Base-by-base conservation (phyloP, 1,140 invertebrate species). In the Trichoplusia ni region DNA sequence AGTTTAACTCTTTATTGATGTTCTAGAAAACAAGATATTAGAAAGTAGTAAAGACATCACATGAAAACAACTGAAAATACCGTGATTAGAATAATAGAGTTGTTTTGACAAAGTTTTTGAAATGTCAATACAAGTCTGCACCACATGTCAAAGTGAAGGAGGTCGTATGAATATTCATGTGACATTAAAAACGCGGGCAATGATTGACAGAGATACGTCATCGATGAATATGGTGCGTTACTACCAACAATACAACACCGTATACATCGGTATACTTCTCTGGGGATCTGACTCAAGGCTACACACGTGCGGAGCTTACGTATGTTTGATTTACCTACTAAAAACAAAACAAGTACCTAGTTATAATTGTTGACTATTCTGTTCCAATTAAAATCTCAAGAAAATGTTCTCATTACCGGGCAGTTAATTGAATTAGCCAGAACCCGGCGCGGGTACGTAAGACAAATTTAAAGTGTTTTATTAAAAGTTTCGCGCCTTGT, bases 401-500 rank as follows among this genome's bases (percentile, higher is more conserved):
- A 40, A 40, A 56, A 56, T 40, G 51, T 56, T 13, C 25, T 44
- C 23, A 42, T 58, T 58, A 58, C 25, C 38, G 38, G 5, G 0
- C 35, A 44, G 29, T 42, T 63, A 53, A 63, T 58, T 58, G 38
- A 42, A 42, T 62, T 58, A 49, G 21, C 46, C 19, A 18, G 54
- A 46, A 67, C 59, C 13, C 42, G 59, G 44, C 14, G 37, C 19
- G 42, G 53, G 37, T 59, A 40, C 65, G 29, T 47, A 67, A 62
- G 51, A 63, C 59, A 53, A 60, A 64, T 64, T 68, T 33, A 38
- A 64, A 60, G 60, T 66, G 38, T 67, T 67, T 64, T 69, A 66
- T 63, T 67, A 67, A 69, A 70, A 73, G 53, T 70, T 73, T 69
- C 16, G 51, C 67, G 62, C 66, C 40, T 70, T 67, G 64, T 56